Evolutionary conservation across 2,113 vertebrate genomes (phyloP).

Genomic region (Haemorhous mexicanus): DNA sequence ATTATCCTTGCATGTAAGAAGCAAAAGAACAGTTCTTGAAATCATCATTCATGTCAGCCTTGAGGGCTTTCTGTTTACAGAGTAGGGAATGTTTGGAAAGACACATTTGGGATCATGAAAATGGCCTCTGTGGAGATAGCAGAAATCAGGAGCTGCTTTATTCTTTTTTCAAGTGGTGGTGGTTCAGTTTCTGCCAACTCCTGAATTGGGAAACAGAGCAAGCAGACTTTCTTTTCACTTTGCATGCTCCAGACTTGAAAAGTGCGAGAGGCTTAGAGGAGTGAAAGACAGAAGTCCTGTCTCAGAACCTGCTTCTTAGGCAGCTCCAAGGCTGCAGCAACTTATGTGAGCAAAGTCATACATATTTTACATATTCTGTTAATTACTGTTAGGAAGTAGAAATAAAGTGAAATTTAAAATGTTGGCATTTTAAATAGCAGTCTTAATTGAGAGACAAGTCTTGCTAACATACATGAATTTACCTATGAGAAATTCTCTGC

Average conservation of each 20-base stretch:
- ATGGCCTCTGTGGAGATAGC: not conserved
- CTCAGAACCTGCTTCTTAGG: not conserved
- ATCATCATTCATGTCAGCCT: not conserved
- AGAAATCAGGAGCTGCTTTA: not conserved
- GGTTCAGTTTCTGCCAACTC: not conserved
- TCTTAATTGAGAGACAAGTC: not conserved
- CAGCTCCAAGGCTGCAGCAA: not conserved
- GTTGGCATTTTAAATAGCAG: not conserved
- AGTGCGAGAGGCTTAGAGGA: not conserved
- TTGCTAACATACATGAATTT: not conserved
- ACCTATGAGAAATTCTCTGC: not conserved
- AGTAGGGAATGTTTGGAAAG: not conserved
- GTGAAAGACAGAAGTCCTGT: not conserved
- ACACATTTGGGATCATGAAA: not conserved
- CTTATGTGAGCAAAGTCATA: not conserved
- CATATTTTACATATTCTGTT: not conserved
- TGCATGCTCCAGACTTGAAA: not conserved
- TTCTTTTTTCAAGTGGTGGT: not conserved
- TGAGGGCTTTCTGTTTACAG: not conserved
- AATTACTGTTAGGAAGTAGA: not conserved
- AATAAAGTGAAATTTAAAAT: not conserved
- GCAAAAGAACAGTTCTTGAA: not conserved
- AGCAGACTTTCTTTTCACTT: not conserved
- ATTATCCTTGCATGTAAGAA: not conserved
- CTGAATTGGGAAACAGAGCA: not conserved